Conservation (phyloP, 2,797 vertebrate species). For the Vireo griseus region DNA sequence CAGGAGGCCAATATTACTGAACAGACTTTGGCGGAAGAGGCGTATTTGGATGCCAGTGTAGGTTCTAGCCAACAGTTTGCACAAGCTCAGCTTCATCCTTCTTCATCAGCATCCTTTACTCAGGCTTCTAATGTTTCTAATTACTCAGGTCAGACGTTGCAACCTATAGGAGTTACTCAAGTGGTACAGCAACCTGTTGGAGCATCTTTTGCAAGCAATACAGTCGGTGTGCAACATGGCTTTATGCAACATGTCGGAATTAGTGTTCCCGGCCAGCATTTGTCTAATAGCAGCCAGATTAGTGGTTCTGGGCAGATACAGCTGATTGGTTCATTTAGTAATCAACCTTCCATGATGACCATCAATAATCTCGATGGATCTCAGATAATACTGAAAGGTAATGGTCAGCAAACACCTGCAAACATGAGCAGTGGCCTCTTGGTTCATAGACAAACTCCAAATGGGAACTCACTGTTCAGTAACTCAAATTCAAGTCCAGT, state of each 20-base stretch:
- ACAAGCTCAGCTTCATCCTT: slow-evolving; percentile 84
- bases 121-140: slow-evolving; percentile 84
- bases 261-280: slow-evolving; percentile 86
- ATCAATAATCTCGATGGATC: slow-evolving; percentile 93
- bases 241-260: slow-evolving; percentile 89
- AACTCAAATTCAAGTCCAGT: slow-evolving; percentile 84
- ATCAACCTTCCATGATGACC: slow-evolving; percentile 90
- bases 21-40: slow-evolving; percentile 97
- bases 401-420: slow-evolving; percentile 77
- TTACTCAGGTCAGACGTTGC: slow-evolving; percentile 84
- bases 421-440: slow-evolving; percentile 76
- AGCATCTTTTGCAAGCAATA: slow-evolving; percentile 82
- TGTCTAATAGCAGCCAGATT: slow-evolving; percentile 85
- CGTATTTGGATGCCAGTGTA: slow-evolving; percentile 91
- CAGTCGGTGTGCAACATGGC: slow-evolving; percentile 85
- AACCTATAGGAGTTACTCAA: slow-evolving; percentile 85
- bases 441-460: slow-evolving; percentile 79
- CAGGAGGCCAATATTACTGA: slow-evolving; percentile 98
- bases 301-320: slow-evolving; percentile 90
- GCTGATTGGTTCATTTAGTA: slow-evolving; percentile 90
- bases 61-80: slow-evolving; percentile 84
- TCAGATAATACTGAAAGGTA: slow-evolving; percentile 90
- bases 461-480: slow-evolving; percentile 80
- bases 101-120: slow-evolving; percentile 93
- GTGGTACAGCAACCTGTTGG: slow-evolving; percentile 81